Evolutionary conservation across 2,888 invertebrate species (phyloP), one percentile per base, ranked within the genome.

Genomic region (Volucella inanis): DNA sequence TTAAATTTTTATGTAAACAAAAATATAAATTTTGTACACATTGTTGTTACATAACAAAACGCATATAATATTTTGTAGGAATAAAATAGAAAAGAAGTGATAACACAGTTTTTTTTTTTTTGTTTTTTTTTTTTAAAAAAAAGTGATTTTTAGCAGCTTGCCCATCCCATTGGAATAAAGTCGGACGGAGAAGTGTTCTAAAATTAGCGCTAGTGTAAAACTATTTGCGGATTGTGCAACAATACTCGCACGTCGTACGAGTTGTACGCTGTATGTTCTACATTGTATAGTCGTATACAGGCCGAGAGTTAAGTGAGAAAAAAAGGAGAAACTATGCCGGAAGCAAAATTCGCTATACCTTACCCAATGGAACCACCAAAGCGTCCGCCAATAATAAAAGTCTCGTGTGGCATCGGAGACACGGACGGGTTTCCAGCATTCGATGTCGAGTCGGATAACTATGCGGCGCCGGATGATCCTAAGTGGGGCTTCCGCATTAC

Each of bases 401-500:
- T 90, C 18, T 91, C 91, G 85, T 90, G 91, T 82, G 92, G 92
- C 86, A 92, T 92, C 47, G 92, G 92, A 61, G 92, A 92, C 87
- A 91, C 92, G n/a, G 92, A 91, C 81, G 91, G 91, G 41, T 92
- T 89, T 88, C 92, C 92, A 76, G 91, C 91, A 41, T 91, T 92
- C 86, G 92, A 92, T 76, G 89, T 90, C 14, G 92, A 91, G 11
- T 90, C 91, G 59, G 91, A 91, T 64, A 89, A 87, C 15, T 92
- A 91, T 71, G 90, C 89, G 43, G 88, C 89, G 43, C 91, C 91
- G 87, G 91, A 92, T 78, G 92, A 92, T 76, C 88, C 89, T n/a
- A 90, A 90, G 79, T 92, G 92, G 92, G 92, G 92, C 31, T 92
- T 92, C 84, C 89, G 92, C 70, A 91, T 92, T 86, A 92, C 92